phyloP scores from a whole-genome alignment of 2,888 invertebrate genomes.

The Mythimna albipuncta region DNA sequence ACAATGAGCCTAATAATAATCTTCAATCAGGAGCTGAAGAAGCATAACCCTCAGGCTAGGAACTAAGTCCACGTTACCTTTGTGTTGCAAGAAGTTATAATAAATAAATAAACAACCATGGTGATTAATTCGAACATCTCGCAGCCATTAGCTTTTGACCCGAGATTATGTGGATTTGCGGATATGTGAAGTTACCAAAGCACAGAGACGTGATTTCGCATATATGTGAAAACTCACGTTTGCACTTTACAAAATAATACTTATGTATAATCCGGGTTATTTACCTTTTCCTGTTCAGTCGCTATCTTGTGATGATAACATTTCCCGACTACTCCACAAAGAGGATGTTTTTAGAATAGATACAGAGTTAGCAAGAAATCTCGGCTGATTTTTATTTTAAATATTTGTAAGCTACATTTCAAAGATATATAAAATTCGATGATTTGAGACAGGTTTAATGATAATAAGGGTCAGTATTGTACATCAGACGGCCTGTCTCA shows the following conservation, averaged over 20 bases:
- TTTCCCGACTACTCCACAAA: neutral
- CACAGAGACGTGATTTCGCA: neutral
- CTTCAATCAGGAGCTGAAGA: too few relatives aligned
- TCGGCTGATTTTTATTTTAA: neutral
- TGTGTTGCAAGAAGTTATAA: too few relatives aligned
- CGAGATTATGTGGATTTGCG: too few relatives aligned
- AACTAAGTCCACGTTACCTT: too few relatives aligned
- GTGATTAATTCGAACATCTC: too few relatives aligned
- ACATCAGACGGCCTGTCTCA: slow-evolving; percentile 19
- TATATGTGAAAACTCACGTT: neutral
- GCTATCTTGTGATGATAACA: neutral
- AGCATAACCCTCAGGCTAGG: too few relatives aligned
- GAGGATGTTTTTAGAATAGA: neutral
- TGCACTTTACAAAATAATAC: neutral
- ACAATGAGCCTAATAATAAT: too few relatives aligned
- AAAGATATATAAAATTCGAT: too few relatives aligned
- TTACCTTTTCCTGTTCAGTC: slow-evolving; percentile 17
- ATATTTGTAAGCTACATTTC: too few relatives aligned
- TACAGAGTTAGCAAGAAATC: neutral
- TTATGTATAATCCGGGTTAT: slow-evolving; percentile 21
- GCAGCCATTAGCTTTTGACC: too few relatives aligned
- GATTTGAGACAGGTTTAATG: neutral
- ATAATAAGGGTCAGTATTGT: neutral
- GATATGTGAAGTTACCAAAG: neutral
- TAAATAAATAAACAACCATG: too few relatives aligned